A percentile compares a stretch with the other conserved stretches of the same genome.
Conservation (phyloP, 2,113 vertebrate genomes). For the Camelus bactrianus region DNA sequence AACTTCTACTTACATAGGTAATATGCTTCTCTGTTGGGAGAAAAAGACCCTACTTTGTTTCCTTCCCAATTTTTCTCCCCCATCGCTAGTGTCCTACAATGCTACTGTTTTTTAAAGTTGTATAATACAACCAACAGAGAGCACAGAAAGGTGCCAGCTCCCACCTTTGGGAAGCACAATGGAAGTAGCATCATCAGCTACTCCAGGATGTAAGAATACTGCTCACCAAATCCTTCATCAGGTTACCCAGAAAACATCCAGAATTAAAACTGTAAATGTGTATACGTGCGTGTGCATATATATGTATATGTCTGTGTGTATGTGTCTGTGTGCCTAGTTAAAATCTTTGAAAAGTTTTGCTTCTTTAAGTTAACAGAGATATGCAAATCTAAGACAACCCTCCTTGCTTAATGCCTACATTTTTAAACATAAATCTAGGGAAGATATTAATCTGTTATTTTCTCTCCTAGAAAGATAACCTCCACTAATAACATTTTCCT, state of each 20-base stretch:
- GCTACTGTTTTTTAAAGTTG: background rate
- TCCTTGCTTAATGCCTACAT: background rate
- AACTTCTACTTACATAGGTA: background rate
- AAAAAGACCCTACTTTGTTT: background rate
- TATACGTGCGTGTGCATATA: background rate
- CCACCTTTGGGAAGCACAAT: background rate
- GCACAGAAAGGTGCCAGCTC: background rate
- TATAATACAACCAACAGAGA: background rate
- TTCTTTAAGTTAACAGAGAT: background rate
- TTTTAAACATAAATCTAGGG: background rate
- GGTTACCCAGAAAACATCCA: background rate
- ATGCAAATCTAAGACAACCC: background rate
- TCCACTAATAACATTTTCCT: background rate
- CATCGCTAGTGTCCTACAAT: background rate
- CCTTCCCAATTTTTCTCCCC: background rate
- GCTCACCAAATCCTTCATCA: background rate
- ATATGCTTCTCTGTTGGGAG: background rate
- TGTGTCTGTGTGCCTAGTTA: background rate
- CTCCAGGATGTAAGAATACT: background rate
- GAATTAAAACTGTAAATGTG: background rate
- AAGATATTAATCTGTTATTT: background rate
- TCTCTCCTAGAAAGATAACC: background rate
- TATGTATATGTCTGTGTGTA: background rate
- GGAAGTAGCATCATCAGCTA: background rate
- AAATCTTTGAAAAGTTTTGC: background rate